Percentiles rank a stretch among this genome's conserved stretches.
Evolutionary conservation across 2,113 vertebrate genomes (phyloP).

Genomic region (Eclectus roratus): DNA sequence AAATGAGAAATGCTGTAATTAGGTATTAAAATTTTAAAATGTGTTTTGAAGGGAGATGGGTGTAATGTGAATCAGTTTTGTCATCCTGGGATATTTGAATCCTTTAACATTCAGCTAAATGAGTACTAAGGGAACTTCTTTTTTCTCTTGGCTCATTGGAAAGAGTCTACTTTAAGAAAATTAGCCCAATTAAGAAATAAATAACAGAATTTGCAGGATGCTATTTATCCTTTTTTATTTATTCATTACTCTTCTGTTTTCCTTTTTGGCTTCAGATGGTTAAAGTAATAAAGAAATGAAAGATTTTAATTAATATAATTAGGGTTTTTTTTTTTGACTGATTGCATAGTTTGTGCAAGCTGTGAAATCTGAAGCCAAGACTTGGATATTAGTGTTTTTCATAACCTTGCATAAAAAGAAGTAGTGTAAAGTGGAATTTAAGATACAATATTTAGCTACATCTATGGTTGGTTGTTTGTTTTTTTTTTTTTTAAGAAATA

Average conservation of each 20-base stretch:
- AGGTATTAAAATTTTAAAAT: background rate
- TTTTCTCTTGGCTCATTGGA: background rate
- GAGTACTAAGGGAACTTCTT: background rate
- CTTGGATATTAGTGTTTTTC: background rate
- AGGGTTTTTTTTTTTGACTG: background rate
- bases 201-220: background rate
- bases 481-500: background rate
- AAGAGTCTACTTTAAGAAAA: background rate
- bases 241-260: background rate
- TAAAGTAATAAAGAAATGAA: background rate
- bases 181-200: background rate
- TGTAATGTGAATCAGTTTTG: background rate
- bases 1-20: background rate
- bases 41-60: accelerated
- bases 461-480: background rate
- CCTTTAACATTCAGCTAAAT: background rate
- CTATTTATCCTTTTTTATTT: background rate
- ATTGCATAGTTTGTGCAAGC: background rate
- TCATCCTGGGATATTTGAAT: background rate
- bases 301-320: background rate
- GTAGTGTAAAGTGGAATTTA: background rate
- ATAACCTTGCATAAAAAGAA: background rate
- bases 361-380: background rate
- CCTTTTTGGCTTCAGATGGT: background rate
- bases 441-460: background rate